These are phyloP conservation scores for Ormyrus labotus DNA, from an alignment of 2,888 invertebrate species.

Conservation along the genomic window DNA sequence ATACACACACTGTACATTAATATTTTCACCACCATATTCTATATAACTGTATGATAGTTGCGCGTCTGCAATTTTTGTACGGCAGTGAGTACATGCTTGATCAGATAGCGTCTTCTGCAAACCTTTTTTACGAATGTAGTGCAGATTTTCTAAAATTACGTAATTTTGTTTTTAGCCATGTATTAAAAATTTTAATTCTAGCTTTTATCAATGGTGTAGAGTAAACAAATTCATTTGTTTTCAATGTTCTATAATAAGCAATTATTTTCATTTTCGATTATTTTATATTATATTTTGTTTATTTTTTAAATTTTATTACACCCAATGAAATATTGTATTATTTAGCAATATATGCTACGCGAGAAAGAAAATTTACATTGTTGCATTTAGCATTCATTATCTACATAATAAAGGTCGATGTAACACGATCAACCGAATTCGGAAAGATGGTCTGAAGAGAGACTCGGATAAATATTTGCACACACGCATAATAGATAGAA, in stretches of 20 bases:
- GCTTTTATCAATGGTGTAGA: constrained; percentile 8
- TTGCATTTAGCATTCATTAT: constrained; percentile 14
- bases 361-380: constrained; percentile 13
- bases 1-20: constrained; percentile 27
- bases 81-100: background rate
- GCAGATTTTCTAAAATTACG: no score
- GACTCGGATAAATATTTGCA: constrained; percentile 57
- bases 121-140: background rate
- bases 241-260: constrained; percentile 30
- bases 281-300: constrained; percentile 41
- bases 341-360: constrained; percentile 1
- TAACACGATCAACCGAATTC: constrained; percentile 15
- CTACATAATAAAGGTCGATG: background rate
- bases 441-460: constrained; percentile 35
- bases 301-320: constrained; percentile 28
- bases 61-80: constrained; percentile 11
- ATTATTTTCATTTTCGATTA: no score
- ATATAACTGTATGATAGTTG: constrained; percentile 18
- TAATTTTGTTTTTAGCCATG: constrained; percentile 10
- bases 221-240: constrained; percentile 32
- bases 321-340: constrained; percentile 1
- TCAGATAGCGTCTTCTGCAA: background rate
- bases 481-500: constrained; percentile 60
- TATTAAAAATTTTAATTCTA: constrained; percentile 33
- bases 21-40: constrained; percentile 27